Evolutionary conservation across 2,113 vertebrate species (phyloP), one percentile per base, ranked within the genome.

Genomic region (Bufo gargarizans): DNA sequence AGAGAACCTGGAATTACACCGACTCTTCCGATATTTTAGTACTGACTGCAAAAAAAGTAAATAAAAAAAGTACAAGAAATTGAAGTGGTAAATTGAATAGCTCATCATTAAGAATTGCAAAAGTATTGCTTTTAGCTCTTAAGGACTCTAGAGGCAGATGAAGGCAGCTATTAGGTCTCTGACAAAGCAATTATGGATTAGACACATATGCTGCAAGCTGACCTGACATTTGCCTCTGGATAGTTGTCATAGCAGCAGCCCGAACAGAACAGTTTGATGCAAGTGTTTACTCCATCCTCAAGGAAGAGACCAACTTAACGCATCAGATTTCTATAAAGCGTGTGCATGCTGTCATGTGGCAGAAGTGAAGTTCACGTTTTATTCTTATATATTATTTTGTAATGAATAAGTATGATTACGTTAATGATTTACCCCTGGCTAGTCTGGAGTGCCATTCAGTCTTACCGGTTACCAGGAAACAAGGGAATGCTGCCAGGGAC

Each of bases 221-320:
- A 93, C 93, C 94, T 94, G 93, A 92, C 92, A 92, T 92, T 92
- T 94, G 93, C 92, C 93, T 94, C 91, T 78, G 90, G 90, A 89
- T 90, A 93, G 95, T 94, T 95, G 94, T 95, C 95, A 95, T 94
- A 95, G 94, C 94, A 96, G 94, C 94, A 91, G 87, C 88, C 91
- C 92, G 90, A 93, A 88, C 56, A 86, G 89, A 92, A 84, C 89
- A 89, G 91, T 88, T 91, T 90, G 90, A 90, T 88, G 33, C 47
- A 84, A 89, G 81, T 69, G 82, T 84, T 4, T 0, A 56, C 87
- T 90, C 86, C 77, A 33, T 67, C 86, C 49, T 4, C 88, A 77
- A 20, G 89, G 47, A 65, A 72, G 77, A 47, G 87, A 80, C 88
- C n/a, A 6, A 86, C 86, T 85, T 90, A 86, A 89, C 87, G 84